Percentiles rank a stretch among this genome's conserved stretches.
These are phyloP conservation scores for Oreamnos americanus DNA, from an alignment of 2,113 vertebrate species.

Conservation along the genomic window DNA sequence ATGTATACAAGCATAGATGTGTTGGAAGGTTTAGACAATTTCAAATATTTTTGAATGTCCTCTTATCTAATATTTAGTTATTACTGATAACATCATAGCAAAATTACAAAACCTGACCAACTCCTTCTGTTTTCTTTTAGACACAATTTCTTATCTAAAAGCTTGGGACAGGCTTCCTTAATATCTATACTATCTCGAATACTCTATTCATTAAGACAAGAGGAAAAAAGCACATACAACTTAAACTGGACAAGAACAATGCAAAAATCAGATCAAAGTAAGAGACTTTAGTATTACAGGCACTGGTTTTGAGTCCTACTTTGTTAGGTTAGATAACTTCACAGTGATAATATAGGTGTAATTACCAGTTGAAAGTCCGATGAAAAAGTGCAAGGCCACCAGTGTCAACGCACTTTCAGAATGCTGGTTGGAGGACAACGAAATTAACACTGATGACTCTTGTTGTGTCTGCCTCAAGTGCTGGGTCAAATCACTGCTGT, in stretches of 20 bases:
- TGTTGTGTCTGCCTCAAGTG: conserved; percentile 1
- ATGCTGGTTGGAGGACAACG: neutral
- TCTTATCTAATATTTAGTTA: neutral
- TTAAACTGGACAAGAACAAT: conserved; percentile 14
- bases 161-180: neutral
- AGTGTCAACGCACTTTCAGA: neutral
- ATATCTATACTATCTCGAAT: neutral
- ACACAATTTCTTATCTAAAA: neutral
- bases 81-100: neutral
- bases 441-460: conserved; percentile 20
- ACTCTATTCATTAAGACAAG: neutral
- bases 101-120: neutral
- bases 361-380: conserved; percentile 59
- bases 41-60: neutral
- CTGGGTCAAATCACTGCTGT: conserved; percentile 8
- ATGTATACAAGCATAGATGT: neutral
- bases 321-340: neutral
- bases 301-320: neutral
- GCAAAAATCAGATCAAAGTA: neutral
- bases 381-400: neutral
- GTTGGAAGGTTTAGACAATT: neutral
- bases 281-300: neutral
- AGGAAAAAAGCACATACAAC: neutral
- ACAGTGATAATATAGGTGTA: neutral
- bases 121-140: neutral